Conservation (phyloP, 2,888 invertebrate species). For the Caenorhabditis parvicauda region DNA sequence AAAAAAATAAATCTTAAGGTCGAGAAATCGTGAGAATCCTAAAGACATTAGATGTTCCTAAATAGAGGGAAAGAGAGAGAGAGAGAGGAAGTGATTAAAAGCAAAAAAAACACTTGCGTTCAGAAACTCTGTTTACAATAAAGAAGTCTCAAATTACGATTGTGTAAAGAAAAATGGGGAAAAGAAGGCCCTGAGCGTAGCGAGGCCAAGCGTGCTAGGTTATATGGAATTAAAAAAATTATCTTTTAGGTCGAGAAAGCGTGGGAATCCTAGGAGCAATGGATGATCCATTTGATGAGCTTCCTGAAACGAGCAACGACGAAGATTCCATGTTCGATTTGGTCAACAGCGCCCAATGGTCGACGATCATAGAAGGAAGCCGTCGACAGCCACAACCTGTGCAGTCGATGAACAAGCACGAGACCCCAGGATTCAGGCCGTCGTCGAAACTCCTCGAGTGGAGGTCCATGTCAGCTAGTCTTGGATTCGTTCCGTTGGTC, state of each 20-base stretch:
- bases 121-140: no score
- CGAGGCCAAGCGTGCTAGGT: no score
- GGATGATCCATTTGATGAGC: constrained; percentile 45
- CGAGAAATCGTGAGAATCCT: no score
- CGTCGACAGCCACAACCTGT: constrained; percentile 31
- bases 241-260: constrained; percentile 22
- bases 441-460: constrained; percentile 32
- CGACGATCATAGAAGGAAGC: constrained; percentile 30
- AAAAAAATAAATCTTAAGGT: no score
- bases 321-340: constrained; percentile 7
- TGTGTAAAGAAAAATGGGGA: no score
- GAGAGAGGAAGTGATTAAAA: no score
- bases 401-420: constrained; percentile 6
- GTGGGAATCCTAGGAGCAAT: constrained; percentile 42
- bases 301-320: constrained; percentile 16
- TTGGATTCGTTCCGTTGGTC: constrained; percentile 35
- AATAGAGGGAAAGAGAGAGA: no score
- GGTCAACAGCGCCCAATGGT: constrained; percentile 25
- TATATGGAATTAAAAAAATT: constrained; percentile 2
- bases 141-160: no score
- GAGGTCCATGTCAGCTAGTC: constrained; percentile 34
- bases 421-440: constrained; percentile 10
- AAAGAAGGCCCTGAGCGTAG: no score
- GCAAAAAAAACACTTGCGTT: no score
- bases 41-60: no score